Percentiles rank a stretch among this genome's conserved stretches.
phyloP scores from a whole-genome alignment of 2,888 invertebrate species.

The Apocheima hispidaria region DNA sequence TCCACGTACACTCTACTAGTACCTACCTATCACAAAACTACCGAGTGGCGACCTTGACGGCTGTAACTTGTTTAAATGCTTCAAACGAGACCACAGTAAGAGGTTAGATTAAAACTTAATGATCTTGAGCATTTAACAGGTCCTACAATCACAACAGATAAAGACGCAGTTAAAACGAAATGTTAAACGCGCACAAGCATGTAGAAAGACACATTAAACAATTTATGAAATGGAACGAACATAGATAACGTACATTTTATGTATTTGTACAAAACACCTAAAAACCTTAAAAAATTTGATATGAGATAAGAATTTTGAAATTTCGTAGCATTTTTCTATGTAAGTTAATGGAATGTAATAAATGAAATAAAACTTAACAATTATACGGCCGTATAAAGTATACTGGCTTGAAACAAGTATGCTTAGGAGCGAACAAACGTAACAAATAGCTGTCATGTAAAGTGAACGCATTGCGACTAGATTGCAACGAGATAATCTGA shows the following conservation, averaged over 20 bases:
- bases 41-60: constrained; percentile 51
- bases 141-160: constrained; percentile 35
- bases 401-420: constrained; percentile 27
- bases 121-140: constrained; percentile 37
- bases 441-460: constrained; percentile 46
- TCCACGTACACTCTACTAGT: constrained; percentile 43
- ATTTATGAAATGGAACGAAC: constrained; percentile 27
- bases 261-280: constrained; percentile 14
- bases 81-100: constrained; percentile 48
- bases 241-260: constrained; percentile 20
- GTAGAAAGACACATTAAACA: constrained; percentile 33
- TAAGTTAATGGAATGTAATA: constrained; percentile 25
- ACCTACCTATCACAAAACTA: constrained; percentile 43
- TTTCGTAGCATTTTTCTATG: constrained; percentile 22
- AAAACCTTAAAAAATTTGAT: constrained; percentile 20
- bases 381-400: constrained; percentile 28
- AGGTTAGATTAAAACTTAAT: constrained; percentile 45
- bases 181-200: constrained; percentile 22
- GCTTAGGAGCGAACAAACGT: constrained; percentile 33
- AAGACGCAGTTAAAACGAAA: constrained; percentile 27
- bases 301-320: constrained; percentile 16
- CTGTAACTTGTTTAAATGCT: constrained; percentile 55
- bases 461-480: constrained; percentile 49
- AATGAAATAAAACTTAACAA: no score
- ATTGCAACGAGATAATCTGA: constrained; percentile 51